Evolutionary conservation across 2,797 vertebrate species (phyloP).

Genomic region (Triplophysa bombifrons): DNA sequence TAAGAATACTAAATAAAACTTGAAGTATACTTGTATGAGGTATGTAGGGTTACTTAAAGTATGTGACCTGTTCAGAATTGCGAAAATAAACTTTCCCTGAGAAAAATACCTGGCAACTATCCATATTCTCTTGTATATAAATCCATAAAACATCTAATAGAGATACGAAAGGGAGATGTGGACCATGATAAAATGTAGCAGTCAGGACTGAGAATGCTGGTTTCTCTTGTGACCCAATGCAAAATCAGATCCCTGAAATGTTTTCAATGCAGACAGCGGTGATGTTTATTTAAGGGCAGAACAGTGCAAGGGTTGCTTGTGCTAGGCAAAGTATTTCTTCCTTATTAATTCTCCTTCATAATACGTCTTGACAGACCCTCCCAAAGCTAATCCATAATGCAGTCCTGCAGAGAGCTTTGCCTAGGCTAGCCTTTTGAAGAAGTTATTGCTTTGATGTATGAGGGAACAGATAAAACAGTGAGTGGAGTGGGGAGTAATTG

Average conservation of each 20-base stretch:
- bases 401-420: constrained; percentile 60
- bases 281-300: constrained; percentile 48
- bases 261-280: constrained; percentile 1
- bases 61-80: neutral
- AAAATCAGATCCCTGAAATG: constrained; percentile 28
- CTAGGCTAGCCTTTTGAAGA: constrained; percentile 63
- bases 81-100: neutral
- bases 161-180: constrained; percentile 2
- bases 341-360: constrained; percentile 63
- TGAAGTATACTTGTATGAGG: too few species aligned
- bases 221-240: neutral
- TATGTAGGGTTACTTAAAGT: neutral
- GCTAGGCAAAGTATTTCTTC: constrained; percentile 59
- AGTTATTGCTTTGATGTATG: constrained; percentile 63
- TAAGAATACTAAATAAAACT: too few species aligned
- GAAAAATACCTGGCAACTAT: neutral
- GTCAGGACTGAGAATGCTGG: neutral
- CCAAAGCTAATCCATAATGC: constrained; percentile 61
- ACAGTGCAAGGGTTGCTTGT: constrained; percentile 54
- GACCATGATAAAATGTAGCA: neutral
- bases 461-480: constrained; percentile 61
- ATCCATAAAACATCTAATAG: constrained; percentile 10
- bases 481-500: constrained; percentile 63
- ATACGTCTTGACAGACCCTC: constrained; percentile 63
- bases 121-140: neutral